Evolutionary conservation across 37 sponge, comb jelly and placozoan species (phyloP).

Genomic region (Diacarnus erythraeanus): DNA sequence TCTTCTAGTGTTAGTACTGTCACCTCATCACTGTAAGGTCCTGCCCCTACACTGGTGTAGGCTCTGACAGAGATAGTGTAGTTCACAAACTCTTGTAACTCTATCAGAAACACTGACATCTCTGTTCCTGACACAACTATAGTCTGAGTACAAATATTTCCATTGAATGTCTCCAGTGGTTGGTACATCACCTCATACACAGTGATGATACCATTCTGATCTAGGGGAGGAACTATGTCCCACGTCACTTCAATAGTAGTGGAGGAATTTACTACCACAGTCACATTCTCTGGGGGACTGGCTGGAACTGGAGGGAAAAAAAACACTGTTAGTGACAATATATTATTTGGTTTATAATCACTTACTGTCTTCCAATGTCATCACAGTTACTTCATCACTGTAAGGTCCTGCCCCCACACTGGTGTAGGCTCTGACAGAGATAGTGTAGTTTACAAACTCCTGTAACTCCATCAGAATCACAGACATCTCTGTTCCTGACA

Average conservation of each 20-base stretch:
- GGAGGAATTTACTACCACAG: background rate
- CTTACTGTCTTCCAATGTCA: no score
- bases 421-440: no score
- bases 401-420: no score
- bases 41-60: slow-evolving; percentile 42
- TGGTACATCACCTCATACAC: slow-evolving; percentile 16
- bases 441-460: no score
- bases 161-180: slow-evolving; percentile 16
- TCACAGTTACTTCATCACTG: no score
- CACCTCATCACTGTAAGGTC: slow-evolving; percentile 35
- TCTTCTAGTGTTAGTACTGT: slow-evolving; percentile 5
- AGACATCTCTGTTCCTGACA: no score
- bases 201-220: slow-evolving; percentile 42
- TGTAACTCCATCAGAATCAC: no score
- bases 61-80: slow-evolving; percentile 41
- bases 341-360: no score
- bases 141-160: background rate
- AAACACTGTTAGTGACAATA: background rate
- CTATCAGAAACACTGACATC: background rate
- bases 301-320: slow-evolving; percentile 5
- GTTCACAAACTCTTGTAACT: slow-evolving; percentile 20
- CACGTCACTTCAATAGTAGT: slow-evolving; percentile 32
- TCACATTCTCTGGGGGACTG: background rate
- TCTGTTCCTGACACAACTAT: background rate
- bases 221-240: slow-evolving; percentile 6